Evolutionary conservation across 2,888 invertebrate species (phyloP).

Genomic region (Capitulum mitella): DNA sequence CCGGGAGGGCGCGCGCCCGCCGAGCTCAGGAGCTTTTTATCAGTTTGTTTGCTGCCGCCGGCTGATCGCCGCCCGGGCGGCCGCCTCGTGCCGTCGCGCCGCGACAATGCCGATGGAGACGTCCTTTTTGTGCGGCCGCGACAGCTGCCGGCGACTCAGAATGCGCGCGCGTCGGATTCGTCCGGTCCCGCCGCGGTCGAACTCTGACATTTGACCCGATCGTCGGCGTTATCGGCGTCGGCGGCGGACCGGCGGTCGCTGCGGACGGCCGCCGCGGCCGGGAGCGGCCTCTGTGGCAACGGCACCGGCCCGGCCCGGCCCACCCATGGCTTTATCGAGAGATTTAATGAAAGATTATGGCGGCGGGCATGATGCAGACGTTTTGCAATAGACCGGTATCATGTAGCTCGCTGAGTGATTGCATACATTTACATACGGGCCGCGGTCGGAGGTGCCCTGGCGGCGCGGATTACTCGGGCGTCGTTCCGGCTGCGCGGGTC

Average conservation of each 20-base stretch:
- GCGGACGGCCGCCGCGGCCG: no score
- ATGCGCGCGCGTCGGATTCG: no score
- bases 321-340: neutral
- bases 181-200: neutral
- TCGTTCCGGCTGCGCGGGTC: no score
- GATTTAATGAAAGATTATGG: neutral
- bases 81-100: neutral
- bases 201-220: neutral
- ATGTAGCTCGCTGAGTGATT: neutral
- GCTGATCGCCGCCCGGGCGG: neutral
- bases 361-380: neutral
- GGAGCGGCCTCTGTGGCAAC: neutral
- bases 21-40: slow-evolving; percentile 4
- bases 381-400: neutral
- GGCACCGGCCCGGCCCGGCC: neutral
- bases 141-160: no score
- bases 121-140: neutral
- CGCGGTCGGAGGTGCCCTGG: neutral
- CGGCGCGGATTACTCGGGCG: no score
- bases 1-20: neutral
- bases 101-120: neutral
- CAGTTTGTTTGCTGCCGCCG: neutral
- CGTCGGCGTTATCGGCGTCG: neutral
- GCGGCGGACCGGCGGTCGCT: neutral
- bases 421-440: neutral